Evolutionary conservation across 2,888 invertebrate genomes (phyloP).

Genomic region (Tridacna crocea): DNA sequence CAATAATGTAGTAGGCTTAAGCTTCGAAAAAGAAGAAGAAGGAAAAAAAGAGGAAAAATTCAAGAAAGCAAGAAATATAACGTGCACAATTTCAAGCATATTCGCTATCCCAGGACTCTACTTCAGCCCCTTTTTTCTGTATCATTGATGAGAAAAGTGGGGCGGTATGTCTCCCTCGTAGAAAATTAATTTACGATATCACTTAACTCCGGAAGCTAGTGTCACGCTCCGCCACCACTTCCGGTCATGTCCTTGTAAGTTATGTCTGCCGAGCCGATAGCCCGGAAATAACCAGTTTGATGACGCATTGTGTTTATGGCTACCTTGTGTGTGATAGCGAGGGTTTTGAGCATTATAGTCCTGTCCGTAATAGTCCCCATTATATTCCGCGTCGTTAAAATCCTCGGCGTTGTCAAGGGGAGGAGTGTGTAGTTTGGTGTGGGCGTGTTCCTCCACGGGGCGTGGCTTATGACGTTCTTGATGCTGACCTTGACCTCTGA

Average conservation of each 20-base stretch:
- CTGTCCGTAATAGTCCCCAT: constrained; percentile 48
- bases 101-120: no score
- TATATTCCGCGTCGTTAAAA: constrained; percentile 26
- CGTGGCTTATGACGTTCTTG: background rate
- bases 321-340: constrained; percentile 42
- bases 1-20: no score
- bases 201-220: constrained; percentile 31
- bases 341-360: constrained; percentile 50
- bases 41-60: no score
- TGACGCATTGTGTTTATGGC: constrained; percentile 36
- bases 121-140: no score
- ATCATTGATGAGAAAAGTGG: no score
- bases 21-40: no score
- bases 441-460: background rate
- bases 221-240: constrained; percentile 60
- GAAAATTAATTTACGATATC: no score
- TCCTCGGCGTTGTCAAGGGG: background rate
- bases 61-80: no score
- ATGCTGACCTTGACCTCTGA: constrained; percentile 15
- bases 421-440: background rate
- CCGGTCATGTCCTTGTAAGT: constrained; percentile 49
- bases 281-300: constrained; percentile 45
- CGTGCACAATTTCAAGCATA: no score
- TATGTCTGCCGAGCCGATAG: constrained; percentile 49
- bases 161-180: no score